A percentile compares a stretch with the other conserved stretches of the same genome.
phyloP scores from a whole-genome alignment of 2,113 vertebrate genomes.

The Silurus glanis region DNA sequence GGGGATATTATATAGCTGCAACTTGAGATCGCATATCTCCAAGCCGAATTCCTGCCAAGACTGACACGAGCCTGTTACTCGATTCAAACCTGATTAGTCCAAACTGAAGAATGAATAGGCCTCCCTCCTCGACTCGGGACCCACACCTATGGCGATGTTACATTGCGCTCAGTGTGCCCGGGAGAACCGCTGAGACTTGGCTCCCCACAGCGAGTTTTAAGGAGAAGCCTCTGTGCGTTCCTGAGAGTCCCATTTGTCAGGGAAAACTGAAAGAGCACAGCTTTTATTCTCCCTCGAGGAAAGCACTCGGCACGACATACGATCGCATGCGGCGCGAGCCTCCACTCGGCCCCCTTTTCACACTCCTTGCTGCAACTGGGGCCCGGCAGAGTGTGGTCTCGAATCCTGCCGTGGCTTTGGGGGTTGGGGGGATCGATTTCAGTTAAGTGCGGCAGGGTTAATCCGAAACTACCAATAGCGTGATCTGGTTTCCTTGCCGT shows the following conservation, averaged over 20 bases:
- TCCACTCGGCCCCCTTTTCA: slow-evolving; percentile 37
- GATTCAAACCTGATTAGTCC: slow-evolving; percentile 75
- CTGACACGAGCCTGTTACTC: slow-evolving; percentile 73
- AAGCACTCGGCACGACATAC: slow-evolving; percentile 50
- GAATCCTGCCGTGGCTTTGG: slow-evolving; percentile 19
- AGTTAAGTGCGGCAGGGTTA: slow-evolving; percentile 61
- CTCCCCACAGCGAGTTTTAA: slow-evolving; percentile 51
- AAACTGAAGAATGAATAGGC: slow-evolving; percentile 74
- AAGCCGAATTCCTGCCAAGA: slow-evolving; percentile 68
- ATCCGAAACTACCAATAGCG: slow-evolving; percentile 56
- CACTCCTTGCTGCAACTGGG: slow-evolving; percentile 37
- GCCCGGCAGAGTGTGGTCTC: not conserved
- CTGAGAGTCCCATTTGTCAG: slow-evolving; percentile 47
- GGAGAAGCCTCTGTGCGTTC: slow-evolving; percentile 50
- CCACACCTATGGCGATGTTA: slow-evolving; percentile 56
- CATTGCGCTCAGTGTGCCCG: slow-evolving; percentile 48
- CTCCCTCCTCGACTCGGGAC: slow-evolving; percentile 52
- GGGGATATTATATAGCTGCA: slow-evolving; percentile 59
- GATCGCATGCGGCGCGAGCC: slow-evolving; percentile 45
- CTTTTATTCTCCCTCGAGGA: slow-evolving; percentile 48
- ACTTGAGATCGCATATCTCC: slow-evolving; percentile 73
- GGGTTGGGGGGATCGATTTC: slow-evolving; percentile 60
- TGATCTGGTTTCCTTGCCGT: slow-evolving; percentile 55
- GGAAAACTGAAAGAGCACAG: slow-evolving; percentile 33
- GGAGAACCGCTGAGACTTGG: slow-evolving; percentile 37